Evolutionary conservation across 2,113 vertebrate species (phyloP), one percentile per base, ranked within the genome.

Genomic region (Diphyllodes magnificus): DNA sequence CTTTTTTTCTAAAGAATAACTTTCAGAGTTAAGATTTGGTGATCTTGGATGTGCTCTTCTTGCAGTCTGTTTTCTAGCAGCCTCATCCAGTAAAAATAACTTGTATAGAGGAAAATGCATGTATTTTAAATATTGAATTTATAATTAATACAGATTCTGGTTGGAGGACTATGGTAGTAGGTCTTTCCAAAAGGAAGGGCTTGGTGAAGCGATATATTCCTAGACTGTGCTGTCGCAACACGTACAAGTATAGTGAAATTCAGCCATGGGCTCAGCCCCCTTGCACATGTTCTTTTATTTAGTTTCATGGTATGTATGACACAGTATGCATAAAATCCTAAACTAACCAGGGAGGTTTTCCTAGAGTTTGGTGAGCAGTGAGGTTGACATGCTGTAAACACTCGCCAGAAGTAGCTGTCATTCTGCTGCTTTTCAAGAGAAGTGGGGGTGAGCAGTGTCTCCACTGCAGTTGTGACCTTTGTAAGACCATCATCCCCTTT

Each of bases 371-470:
- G 28, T 70, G 56, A 91, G 42, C 37, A 21, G 51, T 54, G 51
- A 54, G 33, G 33, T 21, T 92, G 65, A 25, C 2, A 0, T 50
- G 30, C 68, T 86, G 15, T 35, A 68, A 86, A 17, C 24, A 47
- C 53, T 68, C 11, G 0, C 42, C 42, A 72, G 42, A 59, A 39
- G 77, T 28, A 73, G n/a, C 64, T 73, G 7, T 31, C 3, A 1
- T 53, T 86, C 44, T 76, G n/a, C 49, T 68, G 24, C 57, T 87
- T 66, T 77, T 82, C 28, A 42, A 39, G 35, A 68, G 51, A 70
- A 68, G 24, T 42, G 24, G 15, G 19, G 9, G 12, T 1, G 2
- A 65, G 15, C 1, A 0, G 28, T 53, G 28, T 82, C 15, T 49
- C 35, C 20, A 17, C 13, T 59, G 24, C 1, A 0, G 6, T 25